phyloP scores from a whole-genome alignment of 2,888 invertebrate species.

The Thyatira batis region DNA sequence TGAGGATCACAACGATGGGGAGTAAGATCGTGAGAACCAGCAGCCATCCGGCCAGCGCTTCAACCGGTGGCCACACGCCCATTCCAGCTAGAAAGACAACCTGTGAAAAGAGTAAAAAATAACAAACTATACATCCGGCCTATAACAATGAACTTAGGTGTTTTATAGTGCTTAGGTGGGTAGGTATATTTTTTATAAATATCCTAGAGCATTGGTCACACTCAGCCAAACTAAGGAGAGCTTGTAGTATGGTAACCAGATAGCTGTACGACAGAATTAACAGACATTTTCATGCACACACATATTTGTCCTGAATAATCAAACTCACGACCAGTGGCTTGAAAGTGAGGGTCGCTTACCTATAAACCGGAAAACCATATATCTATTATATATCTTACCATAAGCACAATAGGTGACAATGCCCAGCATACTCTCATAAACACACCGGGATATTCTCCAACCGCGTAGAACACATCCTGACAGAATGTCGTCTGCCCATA shows the following conservation, averaged over 20 bases:
- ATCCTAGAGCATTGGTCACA: no score
- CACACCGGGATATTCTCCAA: conserved; percentile 68
- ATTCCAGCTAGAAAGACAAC: conserved; percentile 41
- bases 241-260: no score
- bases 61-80: conserved; percentile 31
- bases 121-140: no score
- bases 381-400: conserved; percentile 17
- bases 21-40: conserved; percentile 40
- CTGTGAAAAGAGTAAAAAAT: conserved; percentile 28
- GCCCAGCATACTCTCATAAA: conserved; percentile 70
- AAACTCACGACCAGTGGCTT: no score
- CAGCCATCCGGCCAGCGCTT: conserved; percentile 52
- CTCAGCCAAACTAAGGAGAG: no score
- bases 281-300: no score
- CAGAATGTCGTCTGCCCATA: conserved; percentile 72
- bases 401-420: conserved; percentile 44
- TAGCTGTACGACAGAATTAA: no score
- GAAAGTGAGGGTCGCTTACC: no score
- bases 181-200: no score
- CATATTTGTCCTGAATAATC: no score
- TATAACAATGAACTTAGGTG: no score
- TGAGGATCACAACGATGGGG: conserved; percentile 46
- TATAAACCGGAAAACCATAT: background rate
- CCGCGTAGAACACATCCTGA: conserved; percentile 65
- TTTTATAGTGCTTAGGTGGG: no score